Evolutionary conservation across 2,888 invertebrate genomes (phyloP), one percentile per base, ranked within the genome.

Genomic region (Rugalucina vietnamica): DNA sequence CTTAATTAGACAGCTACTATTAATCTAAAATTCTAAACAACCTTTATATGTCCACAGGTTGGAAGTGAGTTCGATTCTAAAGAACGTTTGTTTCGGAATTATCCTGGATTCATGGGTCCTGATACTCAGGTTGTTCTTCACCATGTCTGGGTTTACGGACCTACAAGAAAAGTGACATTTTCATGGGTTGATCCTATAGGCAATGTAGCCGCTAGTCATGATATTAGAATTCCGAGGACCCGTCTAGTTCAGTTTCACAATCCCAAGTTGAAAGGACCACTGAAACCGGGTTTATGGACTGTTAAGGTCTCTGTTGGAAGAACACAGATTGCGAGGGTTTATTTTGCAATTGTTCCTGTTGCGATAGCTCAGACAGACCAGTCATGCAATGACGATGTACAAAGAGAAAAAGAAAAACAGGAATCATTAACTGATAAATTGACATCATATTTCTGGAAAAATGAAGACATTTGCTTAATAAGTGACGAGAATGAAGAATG

Each of bases 201-300:
- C 10, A 65, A 34, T 21, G 65, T 65, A 18, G 65, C 65, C 8
- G 65, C 65, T 14, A 2, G 1, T 2, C 34, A 65, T 34, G 3
- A 65, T 65, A 32, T 65, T 34, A 65, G 65, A 65, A 65, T 65
- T 34, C 34, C 65, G 34, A 65, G 65, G 18, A 65, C 65, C 21
- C 65, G 34, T 1, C 21, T 65, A 8, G 65, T 65, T 3, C 65
- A 65, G 65, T n/a, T 32, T n/a, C 65, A 65, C 21, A 65, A 34
- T 65, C 65, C 65, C 12, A 65, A 65, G 18, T 34, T 65, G 21
- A 65, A 29, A 34, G 18, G 65, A 1, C 65, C 65, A 18, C 65
- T 65, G 2, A 32, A 18, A 34, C 18, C 27, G 3, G 65, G 65
- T 10, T 21, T 65, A 18, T 65, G 65, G 65, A 65, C 65, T 34